Evolutionary conservation across 2,113 vertebrate genomes (phyloP).

Genomic region (Seriola dumerili): DNA sequence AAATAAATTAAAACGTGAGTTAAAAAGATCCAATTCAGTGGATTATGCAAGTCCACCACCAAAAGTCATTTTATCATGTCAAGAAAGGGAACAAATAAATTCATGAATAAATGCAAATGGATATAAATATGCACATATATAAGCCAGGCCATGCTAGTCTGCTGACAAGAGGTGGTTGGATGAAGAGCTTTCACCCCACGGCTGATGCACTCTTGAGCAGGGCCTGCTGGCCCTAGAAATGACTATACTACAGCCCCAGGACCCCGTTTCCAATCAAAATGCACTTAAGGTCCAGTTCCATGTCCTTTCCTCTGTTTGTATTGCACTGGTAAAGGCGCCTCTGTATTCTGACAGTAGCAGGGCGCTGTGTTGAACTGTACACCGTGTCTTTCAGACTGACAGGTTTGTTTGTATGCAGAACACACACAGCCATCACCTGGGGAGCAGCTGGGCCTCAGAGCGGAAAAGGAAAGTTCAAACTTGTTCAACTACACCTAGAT

Average conservation of each 20-base stretch:
- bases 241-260: constrained; percentile 41
- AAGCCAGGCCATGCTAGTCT: constrained; percentile 43
- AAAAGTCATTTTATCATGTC: constrained; percentile 51
- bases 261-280: constrained; percentile 70
- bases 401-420: constrained; percentile 77
- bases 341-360: constrained; percentile 68
- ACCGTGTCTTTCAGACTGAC: constrained; percentile 69
- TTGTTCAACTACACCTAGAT: constrained; percentile 51
- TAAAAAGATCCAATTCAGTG: constrained; percentile 41
- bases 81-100: constrained; percentile 66
- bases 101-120: constrained; percentile 69
- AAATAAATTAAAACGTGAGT: neutral
- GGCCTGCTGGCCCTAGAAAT: constrained; percentile 52
- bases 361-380: constrained; percentile 61
- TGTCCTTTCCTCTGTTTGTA: constrained; percentile 53
- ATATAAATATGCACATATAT: constrained; percentile 65
- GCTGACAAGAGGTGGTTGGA: constrained; percentile 53
- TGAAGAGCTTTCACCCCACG: constrained; percentile 38
- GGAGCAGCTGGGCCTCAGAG: constrained; percentile 65
- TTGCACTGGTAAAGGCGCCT: constrained; percentile 52
- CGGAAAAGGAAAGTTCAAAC: constrained; percentile 68
- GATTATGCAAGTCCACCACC: constrained; percentile 46
- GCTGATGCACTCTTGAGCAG: constrained; percentile 40
- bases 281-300: constrained; percentile 60
- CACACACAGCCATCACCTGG: constrained; percentile 67